Evolutionary conservation across 2,888 invertebrate genomes (phyloP).

Genomic region (Mythimna albipuncta): DNA sequence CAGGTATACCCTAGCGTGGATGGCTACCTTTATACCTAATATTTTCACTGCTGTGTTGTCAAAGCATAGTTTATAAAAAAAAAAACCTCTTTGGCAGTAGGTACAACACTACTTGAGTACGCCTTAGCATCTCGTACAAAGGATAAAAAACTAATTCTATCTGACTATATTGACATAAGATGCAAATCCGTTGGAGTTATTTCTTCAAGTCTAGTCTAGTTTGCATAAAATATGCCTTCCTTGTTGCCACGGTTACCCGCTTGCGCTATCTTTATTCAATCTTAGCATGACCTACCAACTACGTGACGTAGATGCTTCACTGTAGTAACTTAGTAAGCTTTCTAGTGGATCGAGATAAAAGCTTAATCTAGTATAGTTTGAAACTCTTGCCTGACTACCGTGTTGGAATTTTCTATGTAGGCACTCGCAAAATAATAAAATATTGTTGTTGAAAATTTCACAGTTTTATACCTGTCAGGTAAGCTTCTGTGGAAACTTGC

Average conservation of each 20-base stretch:
- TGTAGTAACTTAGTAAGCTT: constrained; percentile 44
- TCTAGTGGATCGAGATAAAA: constrained; percentile 37
- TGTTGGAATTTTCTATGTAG: neutral
- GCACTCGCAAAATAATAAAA: neutral
- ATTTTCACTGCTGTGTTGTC: too few relatives aligned
- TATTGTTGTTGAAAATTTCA: too few relatives aligned
- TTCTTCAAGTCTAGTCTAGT: constrained; percentile 57
- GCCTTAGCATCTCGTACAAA: neutral
- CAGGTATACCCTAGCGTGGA: too few relatives aligned
- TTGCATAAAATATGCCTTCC: constrained; percentile 71
- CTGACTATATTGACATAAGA: constrained; percentile 34
- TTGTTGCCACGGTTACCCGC: constrained; percentile 53
- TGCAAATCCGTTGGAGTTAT: constrained; percentile 47
- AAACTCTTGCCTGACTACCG: constrained; percentile 11
- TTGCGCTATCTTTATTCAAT: constrained; percentile 61
- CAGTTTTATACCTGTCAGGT: too few relatives aligned
- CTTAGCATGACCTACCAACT: constrained; percentile 56
- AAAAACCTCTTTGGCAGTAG: neutral
- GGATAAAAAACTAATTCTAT: constrained; percentile 3
- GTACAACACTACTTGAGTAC: neutral
- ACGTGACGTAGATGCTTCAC: constrained; percentile 46
- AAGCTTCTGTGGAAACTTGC: too few relatives aligned
- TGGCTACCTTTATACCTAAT: too few relatives aligned
- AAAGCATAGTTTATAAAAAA: neutral
- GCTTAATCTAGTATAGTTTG: constrained; percentile 40